Conservation (phyloP, 2,888 invertebrate genomes). For the Leptothorax acervorum region DNA sequence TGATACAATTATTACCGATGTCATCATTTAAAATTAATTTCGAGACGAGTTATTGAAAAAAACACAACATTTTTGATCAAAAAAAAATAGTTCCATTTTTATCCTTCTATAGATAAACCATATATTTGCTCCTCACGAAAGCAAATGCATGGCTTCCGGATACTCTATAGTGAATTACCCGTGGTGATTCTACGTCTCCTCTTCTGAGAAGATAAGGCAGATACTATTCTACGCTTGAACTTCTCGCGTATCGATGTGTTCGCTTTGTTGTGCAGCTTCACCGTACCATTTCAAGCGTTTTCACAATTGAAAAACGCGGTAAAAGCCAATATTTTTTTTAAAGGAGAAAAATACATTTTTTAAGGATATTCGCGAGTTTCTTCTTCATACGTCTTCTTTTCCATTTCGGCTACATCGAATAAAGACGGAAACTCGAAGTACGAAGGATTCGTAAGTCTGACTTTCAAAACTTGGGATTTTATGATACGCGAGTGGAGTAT, state of each 20-base stretch:
- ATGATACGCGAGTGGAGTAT: not conserved
- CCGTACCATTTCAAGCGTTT: slow-evolving; percentile 53
- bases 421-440: not conserved
- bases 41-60: not conserved
- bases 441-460: slow-evolving; percentile 10
- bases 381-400: not conserved
- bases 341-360: slow-evolving; percentile 28
- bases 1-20: not conserved
- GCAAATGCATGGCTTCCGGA: slow-evolving; percentile 37
- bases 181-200: not conserved
- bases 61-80: slow-evolving; percentile 4
- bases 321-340: slow-evolving; percentile 27
- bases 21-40: not conserved
- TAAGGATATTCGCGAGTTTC: slow-evolving; percentile 8
- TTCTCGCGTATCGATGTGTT: slow-evolving; percentile 8
- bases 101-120: not conserved
- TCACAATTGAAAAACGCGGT: slow-evolving; percentile 16
- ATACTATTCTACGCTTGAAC: slow-evolving; percentile 31
- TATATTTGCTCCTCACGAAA: slow-evolving; percentile 3
- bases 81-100: slow-evolving; percentile 1
- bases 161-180: slow-evolving; percentile 55
- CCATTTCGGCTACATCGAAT: not conserved
- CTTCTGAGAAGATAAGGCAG: slow-evolving; percentile 57
- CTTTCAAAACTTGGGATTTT: slow-evolving; percentile 36
- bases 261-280: slow-evolving; percentile 48